A percentile compares a stretch with the other conserved stretches of the same genome.
Conservation (phyloP, 2,888 invertebrate species). For the Brachypalpus laphriformis region DNA sequence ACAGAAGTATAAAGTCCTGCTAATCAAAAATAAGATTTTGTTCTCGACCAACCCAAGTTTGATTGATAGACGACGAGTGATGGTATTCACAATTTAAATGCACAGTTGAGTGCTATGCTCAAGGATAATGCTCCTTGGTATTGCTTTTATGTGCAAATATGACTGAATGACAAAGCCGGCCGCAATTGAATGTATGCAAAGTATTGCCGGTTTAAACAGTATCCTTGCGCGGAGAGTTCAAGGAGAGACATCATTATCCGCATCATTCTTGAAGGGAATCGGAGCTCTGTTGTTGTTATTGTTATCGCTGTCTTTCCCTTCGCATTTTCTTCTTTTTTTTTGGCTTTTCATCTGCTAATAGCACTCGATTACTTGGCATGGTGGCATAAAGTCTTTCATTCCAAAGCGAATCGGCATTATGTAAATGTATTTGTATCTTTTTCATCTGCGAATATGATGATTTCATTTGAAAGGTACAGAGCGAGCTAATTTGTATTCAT, state of each 20-base stretch:
- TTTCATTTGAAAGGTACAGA: not conserved
- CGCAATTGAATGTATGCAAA: conserved; percentile 70
- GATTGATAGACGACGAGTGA: conserved; percentile 4
- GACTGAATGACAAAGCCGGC: conserved; percentile 26
- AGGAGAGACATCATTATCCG: conserved; percentile 67
- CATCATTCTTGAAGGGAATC: conserved; percentile 46
- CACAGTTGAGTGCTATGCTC: conserved; percentile 43
- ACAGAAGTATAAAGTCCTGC: not conserved
- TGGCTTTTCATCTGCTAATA: conserved; percentile 66
- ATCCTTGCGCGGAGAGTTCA: conserved; percentile 50
- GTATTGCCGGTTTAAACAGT: conserved; percentile 34
- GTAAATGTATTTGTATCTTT: not conserved
- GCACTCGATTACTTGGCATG: conserved; percentile 48
- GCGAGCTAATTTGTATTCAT: conserved; percentile 26
- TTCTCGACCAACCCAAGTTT: not conserved
- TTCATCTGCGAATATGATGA: not conserved
- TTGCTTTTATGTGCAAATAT: conserved; percentile 65
- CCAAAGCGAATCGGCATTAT: not conserved
- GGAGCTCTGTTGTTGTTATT: conserved; percentile 42
- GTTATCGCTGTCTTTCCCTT: conserved; percentile 4
- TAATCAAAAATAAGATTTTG: conserved; percentile 41
- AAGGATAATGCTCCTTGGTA: conserved; percentile 61
- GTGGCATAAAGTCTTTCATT: conserved; percentile 15
- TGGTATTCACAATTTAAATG: conserved; percentile 24
- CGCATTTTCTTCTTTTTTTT: too few species aligned